Percentiles rank a stretch among this genome's conserved stretches.
Conservation (phyloP, 1,140 invertebrate genomes). For the Wasmannia auropunctata region DNA sequence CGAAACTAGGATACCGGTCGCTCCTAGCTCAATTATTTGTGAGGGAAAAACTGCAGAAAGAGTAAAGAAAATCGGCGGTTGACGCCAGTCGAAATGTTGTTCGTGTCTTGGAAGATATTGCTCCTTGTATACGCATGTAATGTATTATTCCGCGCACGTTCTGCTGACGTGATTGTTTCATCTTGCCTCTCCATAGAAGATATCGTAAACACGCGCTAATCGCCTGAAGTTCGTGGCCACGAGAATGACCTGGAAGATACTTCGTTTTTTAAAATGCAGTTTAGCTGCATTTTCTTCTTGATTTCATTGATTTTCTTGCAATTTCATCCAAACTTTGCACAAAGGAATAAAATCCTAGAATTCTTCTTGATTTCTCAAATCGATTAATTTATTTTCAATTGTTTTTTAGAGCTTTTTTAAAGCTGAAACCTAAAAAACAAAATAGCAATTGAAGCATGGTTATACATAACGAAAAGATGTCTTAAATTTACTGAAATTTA, state of each 20-base stretch:
- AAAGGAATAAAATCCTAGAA: not conserved
- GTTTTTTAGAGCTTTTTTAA: not conserved
- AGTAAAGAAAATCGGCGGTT: constrained; percentile 74
- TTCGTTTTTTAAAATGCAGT: not conserved
- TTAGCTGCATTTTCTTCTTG: constrained; percentile 6
- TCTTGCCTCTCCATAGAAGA: constrained; percentile 82
- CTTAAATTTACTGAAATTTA: not conserved
- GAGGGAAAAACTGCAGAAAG: constrained; percentile 45
- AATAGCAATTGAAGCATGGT: not conserved
- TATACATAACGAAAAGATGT: not conserved
- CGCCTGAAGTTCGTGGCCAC: constrained; percentile 72
- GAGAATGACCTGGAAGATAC: constrained; percentile 39
- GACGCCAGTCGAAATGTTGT: constrained; percentile 73
- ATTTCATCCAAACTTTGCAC: not conserved
- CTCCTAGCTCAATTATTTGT: constrained; percentile 78
- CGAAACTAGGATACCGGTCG: constrained; percentile 55
- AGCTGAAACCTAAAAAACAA: not conserved
- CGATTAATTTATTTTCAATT: constrained; percentile 14
- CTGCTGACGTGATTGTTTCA: constrained; percentile 76
- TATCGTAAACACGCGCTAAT: constrained; percentile 71
- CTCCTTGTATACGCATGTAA: constrained; percentile 70
- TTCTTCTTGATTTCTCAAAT: not conserved
- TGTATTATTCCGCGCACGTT: constrained; percentile 68
- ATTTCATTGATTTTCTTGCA: constrained; percentile 23
- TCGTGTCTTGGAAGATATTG: constrained; percentile 60